Evolutionary conservation across 2,888 invertebrate genomes (phyloP).

Genomic region (Ophonus ardosiacus): DNA sequence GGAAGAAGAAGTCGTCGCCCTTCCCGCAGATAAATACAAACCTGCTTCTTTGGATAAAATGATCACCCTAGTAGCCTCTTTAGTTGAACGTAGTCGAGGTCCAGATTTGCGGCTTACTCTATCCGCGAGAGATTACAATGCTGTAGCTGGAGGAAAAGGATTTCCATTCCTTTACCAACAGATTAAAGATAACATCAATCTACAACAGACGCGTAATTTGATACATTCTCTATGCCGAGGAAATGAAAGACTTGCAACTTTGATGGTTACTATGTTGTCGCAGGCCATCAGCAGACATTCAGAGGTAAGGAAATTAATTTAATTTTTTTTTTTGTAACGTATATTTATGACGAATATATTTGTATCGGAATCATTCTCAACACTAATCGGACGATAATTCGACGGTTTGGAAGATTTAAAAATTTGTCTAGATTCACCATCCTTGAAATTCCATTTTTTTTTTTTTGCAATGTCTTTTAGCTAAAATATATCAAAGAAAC

Average conservation of each 20-base stretch:
- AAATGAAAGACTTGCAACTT: slow-evolving; percentile 92
- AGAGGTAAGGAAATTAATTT: slow-evolving; percentile 79
- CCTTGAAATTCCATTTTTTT: too few species aligned
- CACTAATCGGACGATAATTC: too few species aligned
- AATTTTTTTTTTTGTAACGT: too few species aligned
- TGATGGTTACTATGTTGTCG: slow-evolving; percentile 93
- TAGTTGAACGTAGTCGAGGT: slow-evolving; percentile 93
- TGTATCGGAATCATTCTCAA: too few species aligned
- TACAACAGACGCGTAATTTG: slow-evolving; percentile 93
- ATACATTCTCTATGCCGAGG: slow-evolving; percentile 94
- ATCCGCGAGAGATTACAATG: slow-evolving; percentile 87
- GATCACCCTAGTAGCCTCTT: slow-evolving; percentile 92
- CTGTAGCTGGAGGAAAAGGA: slow-evolving; percentile 92
- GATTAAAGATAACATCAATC: slow-evolving; percentile 94
- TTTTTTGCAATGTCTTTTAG: too few species aligned
- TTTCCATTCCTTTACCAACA: slow-evolving; percentile 97
- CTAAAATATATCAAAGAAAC: too few species aligned
- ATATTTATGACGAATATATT: too few species aligned
- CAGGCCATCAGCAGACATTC: slow-evolving; percentile 93
- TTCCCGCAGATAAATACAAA: slow-evolving; percentile 86
- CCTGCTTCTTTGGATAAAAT: slow-evolving; percentile 96
- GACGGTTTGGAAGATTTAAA: too few species aligned
- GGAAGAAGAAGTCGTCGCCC: slow-evolving; percentile 82
- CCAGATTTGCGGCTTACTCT: slow-evolving; percentile 86
- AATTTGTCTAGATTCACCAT: too few species aligned